A percentile compares a stretch with the other conserved stretches of the same genome.
These are phyloP conservation scores for human (Homo sapiens) DNA, from an alignment of 2,113 vertebrate genomes.

Conservation along the genomic window GRCh38 chr9:20140001-20140500, in stretches of 20 bases:
- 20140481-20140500: neutral
- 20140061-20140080: constrained; percentile 70
- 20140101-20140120: constrained; percentile 77
- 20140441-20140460: neutral
- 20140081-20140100: constrained; percentile 76
- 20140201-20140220: constrained; percentile 69
- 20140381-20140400: neutral
- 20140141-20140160: constrained; percentile 82
- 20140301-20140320: neutral
- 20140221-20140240: constrained; percentile 73
- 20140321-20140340: neutral
- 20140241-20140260: neutral
- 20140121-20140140: constrained; percentile 72
- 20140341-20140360: neutral
- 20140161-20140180: constrained; percentile 71
- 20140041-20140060: constrained; percentile 69
- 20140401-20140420: constrained; percentile 3
- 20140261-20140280: neutral
- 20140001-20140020: constrained; percentile 67
- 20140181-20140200: constrained; percentile 79
- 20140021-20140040: constrained; percentile 61
- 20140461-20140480: neutral
- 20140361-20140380: neutral
- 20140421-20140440: neutral
- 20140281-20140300: neutral